Evolutionary conservation across 1,140 invertebrate genomes (phyloP).

Genomic region (Drosophila repletoides): DNA sequence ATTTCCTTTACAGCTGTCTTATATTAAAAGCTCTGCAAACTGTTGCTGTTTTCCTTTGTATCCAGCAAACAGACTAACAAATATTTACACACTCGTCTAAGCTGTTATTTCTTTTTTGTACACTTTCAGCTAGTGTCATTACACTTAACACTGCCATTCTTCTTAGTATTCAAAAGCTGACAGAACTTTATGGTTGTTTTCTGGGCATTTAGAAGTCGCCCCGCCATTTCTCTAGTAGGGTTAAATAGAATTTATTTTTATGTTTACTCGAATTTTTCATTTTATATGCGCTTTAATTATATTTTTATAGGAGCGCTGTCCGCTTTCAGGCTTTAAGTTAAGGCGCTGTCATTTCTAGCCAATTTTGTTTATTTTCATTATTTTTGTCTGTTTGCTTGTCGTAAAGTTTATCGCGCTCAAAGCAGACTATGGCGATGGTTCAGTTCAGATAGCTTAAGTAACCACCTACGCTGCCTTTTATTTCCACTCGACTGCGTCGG

Average conservation of each 20-base stretch:
- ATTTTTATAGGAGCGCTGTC: slow-evolving; percentile 36
- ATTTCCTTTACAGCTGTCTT: no score
- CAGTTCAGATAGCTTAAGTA: slow-evolving; percentile 13
- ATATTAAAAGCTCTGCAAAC: no score
- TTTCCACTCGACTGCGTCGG: slow-evolving; percentile 23
- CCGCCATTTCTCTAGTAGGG: not conserved
- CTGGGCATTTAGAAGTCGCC: not conserved
- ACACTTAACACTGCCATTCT: not conserved
- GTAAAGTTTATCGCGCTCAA: slow-evolving; percentile 49
- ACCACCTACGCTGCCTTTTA: slow-evolving; percentile 8
- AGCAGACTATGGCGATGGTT: slow-evolving; percentile 10
- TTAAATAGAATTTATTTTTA: slow-evolving; percentile 66
- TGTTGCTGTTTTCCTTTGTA: no score
- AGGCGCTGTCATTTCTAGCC: slow-evolving; percentile 1
- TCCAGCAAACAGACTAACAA: no score
- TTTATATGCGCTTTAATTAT: slow-evolving; percentile 45
- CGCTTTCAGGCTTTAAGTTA: slow-evolving; percentile 2
- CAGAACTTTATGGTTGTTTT: not conserved
- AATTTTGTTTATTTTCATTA: slow-evolving; percentile 39
- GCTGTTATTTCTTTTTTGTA: not conserved
- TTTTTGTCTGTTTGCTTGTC: slow-evolving; percentile 37
- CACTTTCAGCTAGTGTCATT: slow-evolving; percentile 10
- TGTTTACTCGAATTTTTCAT: slow-evolving; percentile 18
- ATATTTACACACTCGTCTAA: no score
- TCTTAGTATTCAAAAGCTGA: slow-evolving; percentile 22